These are phyloP conservation scores for Triops cancriformis DNA, from an alignment of 1,140 invertebrate species.

Conservation along the genomic window DNA sequence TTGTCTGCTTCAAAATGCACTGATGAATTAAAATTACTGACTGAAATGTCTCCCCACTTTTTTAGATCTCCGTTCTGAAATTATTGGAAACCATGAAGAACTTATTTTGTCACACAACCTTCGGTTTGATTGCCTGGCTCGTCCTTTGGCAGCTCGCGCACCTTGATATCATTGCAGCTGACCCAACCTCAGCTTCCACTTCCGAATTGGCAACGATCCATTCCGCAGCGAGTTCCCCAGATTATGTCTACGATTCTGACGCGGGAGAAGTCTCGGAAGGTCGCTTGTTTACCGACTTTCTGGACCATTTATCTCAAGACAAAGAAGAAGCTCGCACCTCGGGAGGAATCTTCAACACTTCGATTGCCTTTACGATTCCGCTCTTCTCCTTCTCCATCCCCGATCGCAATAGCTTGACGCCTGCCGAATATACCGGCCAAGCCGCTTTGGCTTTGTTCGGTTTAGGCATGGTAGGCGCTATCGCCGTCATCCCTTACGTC, in stretches of 20 bases:
- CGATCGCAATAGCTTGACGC: slow-evolving; percentile 3
- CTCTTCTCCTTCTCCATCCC: slow-evolving; percentile 37
- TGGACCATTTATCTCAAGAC: not conserved
- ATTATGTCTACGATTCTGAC: not conserved
- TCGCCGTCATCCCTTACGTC: slow-evolving; percentile 25
- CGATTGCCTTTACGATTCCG: slow-evolving; percentile 35
- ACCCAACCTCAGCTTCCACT: not conserved
- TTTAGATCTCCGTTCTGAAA: not conserved
- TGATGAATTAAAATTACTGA: too few relatives aligned
- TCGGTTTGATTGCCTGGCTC: not conserved
- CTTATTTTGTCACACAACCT: not conserved
- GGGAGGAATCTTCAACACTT: slow-evolving; percentile 34
- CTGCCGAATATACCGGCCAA: slow-evolving; percentile 21
- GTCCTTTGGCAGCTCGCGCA: not conserved
- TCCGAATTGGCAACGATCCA: not conserved
- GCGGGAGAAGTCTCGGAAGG: not conserved
- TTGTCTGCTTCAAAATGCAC: too few relatives aligned
- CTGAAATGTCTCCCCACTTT: not conserved
- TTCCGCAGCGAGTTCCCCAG: not conserved
- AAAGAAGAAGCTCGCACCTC: slow-evolving; percentile 7
- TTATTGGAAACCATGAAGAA: not conserved
- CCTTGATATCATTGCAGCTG: not conserved
- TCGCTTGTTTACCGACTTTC: not conserved
- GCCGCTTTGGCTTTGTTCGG: slow-evolving; percentile 27
- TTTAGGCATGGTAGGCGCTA: slow-evolving; percentile 22